A percentile compares a stretch with the other conserved stretches of the same genome.
phyloP scores from a whole-genome alignment of 2,888 invertebrate genomes.

The Platerodrilus igneus region DNA sequence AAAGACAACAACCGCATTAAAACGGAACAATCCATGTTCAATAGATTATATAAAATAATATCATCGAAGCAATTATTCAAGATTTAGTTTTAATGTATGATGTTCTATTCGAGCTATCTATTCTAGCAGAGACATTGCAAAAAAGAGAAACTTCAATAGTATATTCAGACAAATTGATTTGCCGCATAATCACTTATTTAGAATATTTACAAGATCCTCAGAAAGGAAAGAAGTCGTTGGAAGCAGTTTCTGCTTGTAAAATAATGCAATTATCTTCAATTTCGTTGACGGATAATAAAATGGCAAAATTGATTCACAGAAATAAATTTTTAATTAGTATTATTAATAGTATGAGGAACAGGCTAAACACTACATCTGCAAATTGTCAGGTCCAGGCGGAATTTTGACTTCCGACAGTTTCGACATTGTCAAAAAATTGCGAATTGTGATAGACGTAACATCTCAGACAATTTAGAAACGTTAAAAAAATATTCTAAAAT shows the following conservation, averaged over 20 bases:
- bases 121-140: conserved; percentile 5
- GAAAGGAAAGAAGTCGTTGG: conserved; percentile 4
- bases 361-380: conserved; percentile 1
- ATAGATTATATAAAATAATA: neutral
- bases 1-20: neutral
- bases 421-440: conserved; percentile 3
- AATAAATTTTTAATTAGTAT: conserved; percentile 4
- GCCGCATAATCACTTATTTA: conserved; percentile 5
- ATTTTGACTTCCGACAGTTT: conserved; percentile 2
- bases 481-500: too few species aligned
- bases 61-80: too few species aligned
- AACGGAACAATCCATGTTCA: neutral
- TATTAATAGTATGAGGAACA: conserved; percentile 4
- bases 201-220: conserved; percentile 3
- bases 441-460: too few species aligned
- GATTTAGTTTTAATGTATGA: too few species aligned
- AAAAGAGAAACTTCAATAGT: conserved; percentile 7
- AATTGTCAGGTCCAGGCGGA: conserved; percentile 3
- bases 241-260: conserved; percentile 2
- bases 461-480: too few species aligned
- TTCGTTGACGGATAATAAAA: conserved; percentile 4
- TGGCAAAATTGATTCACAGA: conserved; percentile 3
- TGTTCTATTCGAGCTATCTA: too few species aligned
- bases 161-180: conserved; percentile 5
- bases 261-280: conserved; percentile 5